phyloP scores from a whole-genome alignment of 1,140 invertebrate genomes.

The Neoseiulus cucumeris region DNA sequence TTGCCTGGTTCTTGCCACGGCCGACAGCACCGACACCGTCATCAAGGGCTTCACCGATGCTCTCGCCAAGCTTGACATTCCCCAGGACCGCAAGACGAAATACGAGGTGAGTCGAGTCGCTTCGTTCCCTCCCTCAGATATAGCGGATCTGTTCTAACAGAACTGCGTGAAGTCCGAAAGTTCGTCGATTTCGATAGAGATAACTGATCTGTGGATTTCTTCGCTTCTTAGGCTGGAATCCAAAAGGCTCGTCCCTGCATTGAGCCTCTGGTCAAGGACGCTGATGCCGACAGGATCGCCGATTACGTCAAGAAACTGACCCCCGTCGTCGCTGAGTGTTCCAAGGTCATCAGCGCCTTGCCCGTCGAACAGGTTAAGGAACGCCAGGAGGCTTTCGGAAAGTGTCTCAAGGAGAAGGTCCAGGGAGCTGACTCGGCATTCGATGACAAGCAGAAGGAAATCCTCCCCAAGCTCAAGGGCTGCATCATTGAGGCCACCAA shows the following conservation, averaged over 20 bases:
- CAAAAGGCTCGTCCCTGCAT: background rate
- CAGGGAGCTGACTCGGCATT: conserved; percentile 4
- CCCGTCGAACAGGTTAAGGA: background rate
- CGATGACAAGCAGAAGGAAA: conserved; percentile 9
- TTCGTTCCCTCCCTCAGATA: too few relatives aligned
- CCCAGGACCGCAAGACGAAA: background rate
- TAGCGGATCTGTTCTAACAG: too few relatives aligned
- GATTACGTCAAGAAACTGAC: conserved; percentile 3
- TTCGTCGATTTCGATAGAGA: too few relatives aligned
- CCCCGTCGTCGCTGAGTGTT: background rate
- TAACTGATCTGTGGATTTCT: too few relatives aligned
- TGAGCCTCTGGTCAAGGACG: background rate
- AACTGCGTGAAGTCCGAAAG: too few relatives aligned
- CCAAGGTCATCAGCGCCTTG: background rate
- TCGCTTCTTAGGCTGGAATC: background rate
- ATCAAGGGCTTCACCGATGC: background rate
- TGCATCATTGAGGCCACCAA: background rate
- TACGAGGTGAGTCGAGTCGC: background rate
- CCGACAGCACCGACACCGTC: background rate
- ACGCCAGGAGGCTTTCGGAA: background rate
- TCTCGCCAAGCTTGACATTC: background rate
- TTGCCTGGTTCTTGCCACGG: background rate
- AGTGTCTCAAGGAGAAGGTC: conserved; percentile 2
- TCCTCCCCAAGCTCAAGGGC: background rate
- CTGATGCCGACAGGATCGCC: background rate